Conservation (phyloP, 2,113 vertebrate genomes). For the Melanocharis versteri region DNA sequence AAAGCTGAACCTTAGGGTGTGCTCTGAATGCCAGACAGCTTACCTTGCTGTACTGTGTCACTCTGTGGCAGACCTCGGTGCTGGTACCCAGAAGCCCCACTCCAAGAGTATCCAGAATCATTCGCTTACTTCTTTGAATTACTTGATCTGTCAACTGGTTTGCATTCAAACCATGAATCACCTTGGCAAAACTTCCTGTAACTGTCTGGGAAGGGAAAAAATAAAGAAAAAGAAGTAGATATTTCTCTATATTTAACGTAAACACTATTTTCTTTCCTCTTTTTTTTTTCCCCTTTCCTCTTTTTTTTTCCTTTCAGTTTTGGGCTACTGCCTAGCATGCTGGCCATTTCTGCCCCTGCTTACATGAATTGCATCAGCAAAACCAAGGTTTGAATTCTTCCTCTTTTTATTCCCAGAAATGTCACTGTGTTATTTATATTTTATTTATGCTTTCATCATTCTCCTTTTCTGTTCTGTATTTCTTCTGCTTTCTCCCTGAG, state of each 20-base stretch:
- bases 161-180: constrained; percentile 77
- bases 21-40: background rate
- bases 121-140: constrained; percentile 86
- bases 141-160: constrained; percentile 82
- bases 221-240: background rate
- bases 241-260: background rate
- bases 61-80: constrained; percentile 84
- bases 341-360: background rate
- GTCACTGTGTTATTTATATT: background rate
- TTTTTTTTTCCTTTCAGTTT: background rate
- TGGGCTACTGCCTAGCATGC: background rate
- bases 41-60: constrained; percentile 85
- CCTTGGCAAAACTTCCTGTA: constrained; percentile 85
- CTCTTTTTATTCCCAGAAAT: constrained; percentile 15
- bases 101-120: constrained; percentile 92
- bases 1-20: background rate
- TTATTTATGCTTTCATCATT: background rate
- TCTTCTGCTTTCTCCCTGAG: background rate
- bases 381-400: background rate
- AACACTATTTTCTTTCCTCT: background rate
- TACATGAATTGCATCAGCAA: background rate
- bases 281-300: background rate
- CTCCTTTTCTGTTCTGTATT: background rate
- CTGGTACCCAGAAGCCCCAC: constrained; percentile 85
- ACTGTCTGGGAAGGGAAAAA: constrained; percentile 71